Conservation (phyloP, 2,888 invertebrate species). For the Dolichomitus sp. region DNA sequence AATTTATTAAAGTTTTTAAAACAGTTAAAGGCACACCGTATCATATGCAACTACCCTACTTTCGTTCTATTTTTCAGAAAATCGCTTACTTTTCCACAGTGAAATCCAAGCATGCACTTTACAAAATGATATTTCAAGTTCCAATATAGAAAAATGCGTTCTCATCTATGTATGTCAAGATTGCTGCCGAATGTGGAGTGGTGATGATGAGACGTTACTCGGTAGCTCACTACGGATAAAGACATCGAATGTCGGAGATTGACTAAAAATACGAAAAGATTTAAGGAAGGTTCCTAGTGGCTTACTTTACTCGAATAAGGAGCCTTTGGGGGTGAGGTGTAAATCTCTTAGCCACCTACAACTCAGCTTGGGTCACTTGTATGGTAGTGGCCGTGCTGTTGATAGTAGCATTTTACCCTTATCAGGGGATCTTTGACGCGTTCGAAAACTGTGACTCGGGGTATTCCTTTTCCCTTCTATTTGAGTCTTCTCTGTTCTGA, state of each 20-base stretch:
- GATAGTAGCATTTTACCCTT: conserved; percentile 60
- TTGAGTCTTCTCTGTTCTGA: conserved; percentile 23
- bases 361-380: conserved; percentile 7
- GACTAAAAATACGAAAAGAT: conserved; percentile 30
- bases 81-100: too few relatives aligned
- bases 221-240: not conserved
- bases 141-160: not conserved
- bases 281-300: conserved; percentile 10
- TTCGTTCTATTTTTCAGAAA: too few relatives aligned
- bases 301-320: not conserved
- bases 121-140: too few relatives aligned
- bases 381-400: not conserved
- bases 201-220: not conserved
- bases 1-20: too few relatives aligned
- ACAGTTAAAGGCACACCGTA: too few relatives aligned
- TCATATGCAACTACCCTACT: too few relatives aligned
- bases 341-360: conserved; percentile 33
- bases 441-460: conserved; percentile 34
- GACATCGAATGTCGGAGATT: conserved; percentile 2
- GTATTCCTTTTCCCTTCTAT: conserved; percentile 32
- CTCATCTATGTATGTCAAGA: not conserved
- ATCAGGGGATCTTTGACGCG: conserved; percentile 53
- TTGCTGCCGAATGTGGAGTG: not conserved
- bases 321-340: conserved; percentile 12
- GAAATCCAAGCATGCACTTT: too few relatives aligned